These are phyloP conservation scores for Formicarius rufipectus DNA, from an alignment of 2,113 vertebrate species.

Conservation along the genomic window DNA sequence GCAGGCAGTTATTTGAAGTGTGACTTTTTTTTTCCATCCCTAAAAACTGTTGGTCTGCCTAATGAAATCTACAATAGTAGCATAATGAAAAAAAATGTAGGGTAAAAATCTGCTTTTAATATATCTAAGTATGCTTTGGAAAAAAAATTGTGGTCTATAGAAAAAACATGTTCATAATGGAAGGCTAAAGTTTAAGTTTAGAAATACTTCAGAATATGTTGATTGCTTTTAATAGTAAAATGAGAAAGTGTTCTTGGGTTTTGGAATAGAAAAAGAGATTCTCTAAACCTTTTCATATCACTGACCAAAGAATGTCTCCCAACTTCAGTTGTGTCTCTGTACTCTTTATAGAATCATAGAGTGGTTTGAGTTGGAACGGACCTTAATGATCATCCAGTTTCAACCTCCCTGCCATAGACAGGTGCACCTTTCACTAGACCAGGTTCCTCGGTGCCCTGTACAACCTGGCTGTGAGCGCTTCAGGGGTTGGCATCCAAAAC, in stretches of 20 bases:
- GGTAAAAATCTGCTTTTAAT: background rate
- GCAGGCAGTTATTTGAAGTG: conserved; percentile 17
- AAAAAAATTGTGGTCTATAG: background rate
- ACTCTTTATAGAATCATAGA: background rate
- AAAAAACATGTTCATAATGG: background rate
- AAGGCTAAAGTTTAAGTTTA: background rate
- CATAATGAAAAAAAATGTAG: background rate
- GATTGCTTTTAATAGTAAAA: background rate
- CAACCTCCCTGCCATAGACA: fast-evolving
- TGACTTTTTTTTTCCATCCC: background rate
- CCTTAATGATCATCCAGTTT: background rate
- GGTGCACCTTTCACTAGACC: background rate
- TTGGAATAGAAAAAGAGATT: background rate
- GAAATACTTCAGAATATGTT: background rate
- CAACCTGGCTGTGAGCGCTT: background rate
- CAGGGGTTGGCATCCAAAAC: background rate
- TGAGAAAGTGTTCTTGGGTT: background rate
- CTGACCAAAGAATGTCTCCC: background rate
- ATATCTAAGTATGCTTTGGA: background rate
- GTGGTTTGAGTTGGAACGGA: background rate
- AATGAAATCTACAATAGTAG: background rate
- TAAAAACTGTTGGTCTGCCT: background rate
- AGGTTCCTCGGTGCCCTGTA: background rate
- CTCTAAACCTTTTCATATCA: background rate
- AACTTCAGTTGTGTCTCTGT: background rate